Evolutionary conservation across 1,140 invertebrate species (phyloP), one percentile per base, ranked within the genome.

Genomic region (Vanessa atalanta): DNA sequence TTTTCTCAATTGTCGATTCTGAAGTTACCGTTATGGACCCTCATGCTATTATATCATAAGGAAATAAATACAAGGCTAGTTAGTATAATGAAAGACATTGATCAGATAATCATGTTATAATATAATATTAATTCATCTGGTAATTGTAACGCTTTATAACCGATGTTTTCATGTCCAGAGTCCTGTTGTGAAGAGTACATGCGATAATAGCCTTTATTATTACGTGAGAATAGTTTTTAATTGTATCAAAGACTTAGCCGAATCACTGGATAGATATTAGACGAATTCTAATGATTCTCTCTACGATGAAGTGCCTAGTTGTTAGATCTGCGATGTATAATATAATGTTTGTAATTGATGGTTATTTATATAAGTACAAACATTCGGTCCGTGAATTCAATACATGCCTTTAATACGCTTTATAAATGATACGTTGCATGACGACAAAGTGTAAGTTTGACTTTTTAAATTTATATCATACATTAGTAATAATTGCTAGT

Each of bases 331-430:
- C 57, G 23, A 15, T 61, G 14, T 61, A 43, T 15, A 37, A 37
- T 61, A 61, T 15, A 37, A 37, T 37, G 14, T 37, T 61, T 31
- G 13, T 61, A 61, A 61, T 61, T 57, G 12, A 57, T 57, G 16
- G 53, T 57, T n/a, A 37, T 31, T 61, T 61, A 31, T 26, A 61
- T 61, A 61, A 61, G 23, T 31, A 37, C 20, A 57, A 23, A 57
- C 20, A 57, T 15, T 57, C 57, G 26, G 26, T 61, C 57, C 23
- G 57, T 37, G 0, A 61, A 37, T 61, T 61, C 57, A 61, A 61
- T 61, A 61, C 12, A 37, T 8, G 57, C 57, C 57, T 61, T 61
- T 13, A 61, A 61, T 61, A 61, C 57, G 57, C 57, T 61, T 61
- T 61, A 61, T 61, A 61, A 57, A 23, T 0, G 12, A 57, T 57